Evolutionary conservation across 2,888 invertebrate genomes (phyloP).

Genomic region (Nemotelus pantherinus): DNA sequence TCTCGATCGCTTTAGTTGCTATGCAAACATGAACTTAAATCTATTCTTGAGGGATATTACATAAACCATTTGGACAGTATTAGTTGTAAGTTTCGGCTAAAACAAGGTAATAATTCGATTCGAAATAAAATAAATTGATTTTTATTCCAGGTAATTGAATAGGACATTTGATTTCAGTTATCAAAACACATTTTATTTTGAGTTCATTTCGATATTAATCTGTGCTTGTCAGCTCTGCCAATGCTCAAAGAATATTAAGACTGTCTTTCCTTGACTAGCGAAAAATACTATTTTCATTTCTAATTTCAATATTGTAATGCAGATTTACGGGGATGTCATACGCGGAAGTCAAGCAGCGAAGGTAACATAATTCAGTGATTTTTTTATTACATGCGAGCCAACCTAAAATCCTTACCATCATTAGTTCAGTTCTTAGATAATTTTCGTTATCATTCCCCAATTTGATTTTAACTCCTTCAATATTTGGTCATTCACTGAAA

Average conservation of each 20-base stretch:
- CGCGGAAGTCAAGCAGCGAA: slow-evolving; percentile 39
- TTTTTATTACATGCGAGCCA: slow-evolving; percentile 28
- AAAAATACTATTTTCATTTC: slow-evolving; percentile 37
- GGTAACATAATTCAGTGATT: slow-evolving; percentile 42
- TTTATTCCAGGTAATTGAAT: background rate
- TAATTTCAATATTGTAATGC: slow-evolving; percentile 41
- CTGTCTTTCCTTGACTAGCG: slow-evolving; percentile 19
- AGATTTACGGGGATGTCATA: slow-evolving; percentile 44
- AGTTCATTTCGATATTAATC: slow-evolving; percentile 16
- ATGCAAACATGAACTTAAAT: too few relatives aligned
- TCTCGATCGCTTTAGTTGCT: too few relatives aligned
- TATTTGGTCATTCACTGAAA: slow-evolving; percentile 23
- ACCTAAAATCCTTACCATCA: background rate
- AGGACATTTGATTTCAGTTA: background rate
- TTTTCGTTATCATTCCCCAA: background rate
- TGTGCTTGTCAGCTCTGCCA: slow-evolving; percentile 44
- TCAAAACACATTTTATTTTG: slow-evolving; percentile 10
- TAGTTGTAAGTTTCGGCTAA: too few relatives aligned
- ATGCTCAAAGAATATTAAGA: slow-evolving; percentile 30
- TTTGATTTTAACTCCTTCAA: background rate
- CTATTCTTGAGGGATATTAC: too few relatives aligned
- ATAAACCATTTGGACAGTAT: too few relatives aligned
- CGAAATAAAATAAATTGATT: slow-evolving; percentile 20
- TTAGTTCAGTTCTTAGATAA: slow-evolving; percentile 3
- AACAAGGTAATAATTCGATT: slow-evolving; percentile 35